Percentiles rank a stretch among this genome's conserved stretches.
phyloP scores from a whole-genome alignment of 2,888 invertebrate genomes.

The Drosophila setosimentum region DNA sequence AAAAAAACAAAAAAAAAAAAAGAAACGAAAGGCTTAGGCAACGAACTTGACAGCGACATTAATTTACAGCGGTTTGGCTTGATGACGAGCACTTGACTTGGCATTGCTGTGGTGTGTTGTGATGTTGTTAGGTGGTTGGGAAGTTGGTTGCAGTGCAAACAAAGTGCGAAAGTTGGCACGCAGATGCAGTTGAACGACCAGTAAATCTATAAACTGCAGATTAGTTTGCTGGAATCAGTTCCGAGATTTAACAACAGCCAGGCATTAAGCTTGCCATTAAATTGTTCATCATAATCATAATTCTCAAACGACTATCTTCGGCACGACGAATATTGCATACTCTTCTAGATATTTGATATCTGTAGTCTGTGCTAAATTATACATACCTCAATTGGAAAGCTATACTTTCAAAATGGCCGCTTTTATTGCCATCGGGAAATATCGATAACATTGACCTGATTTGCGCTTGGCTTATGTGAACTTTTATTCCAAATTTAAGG shows the following conservation, averaged over 20 bases:
- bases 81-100: slow-evolving; percentile 45
- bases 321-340: background rate
- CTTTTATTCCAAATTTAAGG: background rate
- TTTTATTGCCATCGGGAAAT: background rate
- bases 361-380: background rate
- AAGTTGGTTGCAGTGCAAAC: slow-evolving; percentile 28
- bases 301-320: background rate
- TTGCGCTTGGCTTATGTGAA: background rate
- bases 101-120: slow-evolving; percentile 9
- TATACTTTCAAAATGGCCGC: background rate
- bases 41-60: slow-evolving; percentile 62
- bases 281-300: background rate
- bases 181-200: slow-evolving; percentile 32
- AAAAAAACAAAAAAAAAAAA: background rate
- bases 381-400: background rate
- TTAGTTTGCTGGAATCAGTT: background rate
- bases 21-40: slow-evolving; percentile 71
- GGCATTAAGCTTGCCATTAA: slow-evolving; percentile 17
- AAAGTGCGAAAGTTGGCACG: slow-evolving; percentile 45
- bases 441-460: background rate
- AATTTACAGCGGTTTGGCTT: slow-evolving; percentile 39
- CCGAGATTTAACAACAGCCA: background rate
- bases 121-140: slow-evolving; percentile 4
- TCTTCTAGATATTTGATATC: background rate
- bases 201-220: background rate